phyloP scores from a whole-genome alignment of 64 coral and sea anemone species.

The Dendronephthya gigantea region DNA sequence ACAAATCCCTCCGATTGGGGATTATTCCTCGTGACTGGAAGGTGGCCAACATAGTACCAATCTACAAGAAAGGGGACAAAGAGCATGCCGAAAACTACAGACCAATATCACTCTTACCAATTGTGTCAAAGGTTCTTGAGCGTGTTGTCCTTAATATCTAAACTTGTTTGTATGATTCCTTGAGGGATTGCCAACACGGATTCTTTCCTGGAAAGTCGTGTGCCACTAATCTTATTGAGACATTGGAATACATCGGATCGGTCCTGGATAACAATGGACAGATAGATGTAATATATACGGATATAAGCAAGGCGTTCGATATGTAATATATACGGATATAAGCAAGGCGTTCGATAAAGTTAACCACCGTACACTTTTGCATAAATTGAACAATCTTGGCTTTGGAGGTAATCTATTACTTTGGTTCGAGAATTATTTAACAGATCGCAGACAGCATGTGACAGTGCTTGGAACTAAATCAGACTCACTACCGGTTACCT shows the following conservation, averaged over 20 bases:
- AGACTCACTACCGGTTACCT: conserved; percentile 9
- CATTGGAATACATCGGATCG: background rate
- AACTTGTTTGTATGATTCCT: background rate
- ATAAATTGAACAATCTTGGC: background rate
- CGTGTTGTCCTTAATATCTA: background rate
- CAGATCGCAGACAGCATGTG: conserved; percentile 14
- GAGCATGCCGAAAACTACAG: conserved; percentile 11
- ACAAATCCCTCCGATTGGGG: conserved; percentile 3
- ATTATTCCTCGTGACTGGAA: conserved; percentile 20
- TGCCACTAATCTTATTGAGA: conserved; percentile 3
- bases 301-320: background rate
- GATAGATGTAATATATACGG: background rate
- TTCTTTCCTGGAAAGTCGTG: background rate
- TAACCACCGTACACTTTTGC: background rate
- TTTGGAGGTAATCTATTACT: background rate
- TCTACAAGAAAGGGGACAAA: background rate
- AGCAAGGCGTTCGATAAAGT: background rate
- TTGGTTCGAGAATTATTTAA: background rate
- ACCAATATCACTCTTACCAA: conserved; percentile 4
- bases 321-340: too few species aligned
- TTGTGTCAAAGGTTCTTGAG: conserved; percentile 1
- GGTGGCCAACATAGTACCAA: background rate
- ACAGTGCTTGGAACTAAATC: conserved; percentile 15
- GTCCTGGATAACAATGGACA: background rate
- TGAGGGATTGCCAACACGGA: background rate